A percentile compares a stretch with the other conserved stretches of the same genome.
phyloP scores from a whole-genome alignment of 2,113 vertebrate genomes.

The Pedionomus torquatus region DNA sequence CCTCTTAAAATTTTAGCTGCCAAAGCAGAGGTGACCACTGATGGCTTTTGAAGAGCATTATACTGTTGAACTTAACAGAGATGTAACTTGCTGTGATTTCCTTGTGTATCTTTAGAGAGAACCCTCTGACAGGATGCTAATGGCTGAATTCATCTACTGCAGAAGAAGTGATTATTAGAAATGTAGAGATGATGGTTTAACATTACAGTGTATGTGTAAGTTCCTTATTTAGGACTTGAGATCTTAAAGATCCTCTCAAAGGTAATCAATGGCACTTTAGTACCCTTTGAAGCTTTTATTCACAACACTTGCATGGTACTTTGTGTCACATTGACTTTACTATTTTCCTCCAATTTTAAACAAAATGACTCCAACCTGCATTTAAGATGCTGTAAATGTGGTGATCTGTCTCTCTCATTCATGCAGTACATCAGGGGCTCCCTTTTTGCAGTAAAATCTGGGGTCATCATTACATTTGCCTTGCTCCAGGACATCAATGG shows the following conservation, averaged over 20 bases:
- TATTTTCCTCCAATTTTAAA: constrained; percentile 48
- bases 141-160: not conserved
- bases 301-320: constrained; percentile 14
- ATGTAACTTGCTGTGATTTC: not conserved
- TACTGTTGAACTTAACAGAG: not conserved
- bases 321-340: constrained; percentile 56
- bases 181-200: constrained; percentile 22
- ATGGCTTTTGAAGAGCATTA: not conserved
- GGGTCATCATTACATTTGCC: not conserved
- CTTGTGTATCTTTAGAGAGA: not conserved
- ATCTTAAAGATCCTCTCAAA: constrained; percentile 49
- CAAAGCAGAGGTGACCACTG: not conserved
- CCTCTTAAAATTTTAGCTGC: not conserved
- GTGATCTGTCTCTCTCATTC: constrained; percentile 2
- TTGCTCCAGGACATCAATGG: not conserved
- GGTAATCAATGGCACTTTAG: constrained; percentile 64
- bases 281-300: constrained; percentile 60
- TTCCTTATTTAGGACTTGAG: constrained; percentile 19
- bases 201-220: not conserved
- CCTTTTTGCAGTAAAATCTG: not conserved
- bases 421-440: not conserved
- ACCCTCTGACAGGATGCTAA: not conserved
- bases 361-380: constrained; percentile 24
- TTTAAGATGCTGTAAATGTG: constrained; percentile 22
- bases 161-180: constrained; percentile 17